phyloP scores from a whole-genome alignment of 2,113 vertebrate species.

The Vidua chalybeata region DNA sequence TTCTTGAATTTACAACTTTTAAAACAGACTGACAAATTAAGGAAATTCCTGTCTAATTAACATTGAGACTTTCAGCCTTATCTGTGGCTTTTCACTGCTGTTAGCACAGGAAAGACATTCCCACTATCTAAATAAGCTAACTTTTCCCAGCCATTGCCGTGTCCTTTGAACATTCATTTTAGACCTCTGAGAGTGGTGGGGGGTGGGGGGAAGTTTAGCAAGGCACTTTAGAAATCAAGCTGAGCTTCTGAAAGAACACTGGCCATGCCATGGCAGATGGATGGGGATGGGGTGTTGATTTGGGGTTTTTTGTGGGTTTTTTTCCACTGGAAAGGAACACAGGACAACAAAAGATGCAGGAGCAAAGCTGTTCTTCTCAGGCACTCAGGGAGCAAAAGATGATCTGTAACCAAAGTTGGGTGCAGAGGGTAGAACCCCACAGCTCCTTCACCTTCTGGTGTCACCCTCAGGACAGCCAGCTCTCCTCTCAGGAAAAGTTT shows the following conservation, averaged over 20 bases:
- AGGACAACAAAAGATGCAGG: not conserved
- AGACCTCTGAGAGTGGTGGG: not conserved
- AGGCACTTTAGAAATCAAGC: not conserved
- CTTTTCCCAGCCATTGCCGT: not conserved
- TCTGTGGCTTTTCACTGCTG: constrained; percentile 19
- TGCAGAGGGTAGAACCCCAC: not conserved
- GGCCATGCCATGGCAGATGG: not conserved
- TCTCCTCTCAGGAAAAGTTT: not conserved
- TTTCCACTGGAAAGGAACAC: not conserved
- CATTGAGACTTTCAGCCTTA: not conserved
- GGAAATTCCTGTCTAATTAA: constrained; percentile 21
- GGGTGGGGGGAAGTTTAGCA: not conserved
- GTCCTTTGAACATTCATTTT: not conserved
- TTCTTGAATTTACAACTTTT: constrained; percentile 10
- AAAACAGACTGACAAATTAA: constrained; percentile 21
- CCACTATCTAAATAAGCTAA: not conserved
- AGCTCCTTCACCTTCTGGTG: not conserved
- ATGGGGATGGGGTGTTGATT: not conserved
- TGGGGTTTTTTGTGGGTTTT: not conserved
- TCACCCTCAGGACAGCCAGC: not conserved
- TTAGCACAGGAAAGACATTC: not conserved
- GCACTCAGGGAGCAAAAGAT: not conserved
- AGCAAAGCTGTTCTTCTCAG: not conserved
- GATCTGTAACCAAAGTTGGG: not conserved
- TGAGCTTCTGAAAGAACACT: not conserved